phyloP scores from a whole-genome alignment of 1,140 invertebrate genomes.

The Drosophila cardini region DNA sequence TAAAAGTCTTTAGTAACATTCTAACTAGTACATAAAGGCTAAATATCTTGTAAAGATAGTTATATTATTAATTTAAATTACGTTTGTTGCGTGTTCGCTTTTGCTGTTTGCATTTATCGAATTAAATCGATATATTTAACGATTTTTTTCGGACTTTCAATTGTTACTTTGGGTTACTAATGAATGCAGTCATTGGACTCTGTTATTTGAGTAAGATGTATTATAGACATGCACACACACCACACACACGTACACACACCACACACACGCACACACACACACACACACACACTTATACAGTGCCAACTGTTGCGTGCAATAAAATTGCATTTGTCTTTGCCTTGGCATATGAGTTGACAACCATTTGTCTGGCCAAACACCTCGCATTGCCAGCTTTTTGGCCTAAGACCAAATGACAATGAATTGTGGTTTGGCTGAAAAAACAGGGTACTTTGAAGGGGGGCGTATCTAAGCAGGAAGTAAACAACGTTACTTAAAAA shows the following conservation, averaged over 20 bases:
- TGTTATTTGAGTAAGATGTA: neutral
- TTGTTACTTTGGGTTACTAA: neutral
- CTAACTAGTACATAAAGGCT: too few relatives aligned
- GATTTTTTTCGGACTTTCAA: neutral
- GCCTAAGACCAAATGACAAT: constrained; percentile 15
- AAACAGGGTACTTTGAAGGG: neutral
- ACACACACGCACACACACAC: constrained; percentile 1
- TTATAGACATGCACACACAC: neutral
- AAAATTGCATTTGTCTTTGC: constrained; percentile 55
- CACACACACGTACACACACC: constrained; percentile 4
- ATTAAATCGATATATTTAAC: too few relatives aligned
- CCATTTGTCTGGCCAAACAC: constrained; percentile 66
- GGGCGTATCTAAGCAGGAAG: neutral
- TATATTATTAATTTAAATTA: too few relatives aligned
- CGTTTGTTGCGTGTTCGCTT: too few relatives aligned
- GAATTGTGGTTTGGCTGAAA: constrained; percentile 5
- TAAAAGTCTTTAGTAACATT: too few relatives aligned
- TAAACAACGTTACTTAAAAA: neutral
- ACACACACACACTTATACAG: constrained; percentile 3
- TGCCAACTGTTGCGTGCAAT: constrained; percentile 34
- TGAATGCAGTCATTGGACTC: constrained; percentile 9
- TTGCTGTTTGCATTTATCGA: too few relatives aligned
- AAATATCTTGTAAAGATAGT: too few relatives aligned
- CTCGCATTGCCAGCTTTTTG: constrained; percentile 44
- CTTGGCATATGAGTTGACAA: constrained; percentile 60